Percentiles rank a stretch among this genome's conserved stretches.
phyloP scores from a whole-genome alignment of 2,888 invertebrate species.

The Sesia bembeciformis region DNA sequence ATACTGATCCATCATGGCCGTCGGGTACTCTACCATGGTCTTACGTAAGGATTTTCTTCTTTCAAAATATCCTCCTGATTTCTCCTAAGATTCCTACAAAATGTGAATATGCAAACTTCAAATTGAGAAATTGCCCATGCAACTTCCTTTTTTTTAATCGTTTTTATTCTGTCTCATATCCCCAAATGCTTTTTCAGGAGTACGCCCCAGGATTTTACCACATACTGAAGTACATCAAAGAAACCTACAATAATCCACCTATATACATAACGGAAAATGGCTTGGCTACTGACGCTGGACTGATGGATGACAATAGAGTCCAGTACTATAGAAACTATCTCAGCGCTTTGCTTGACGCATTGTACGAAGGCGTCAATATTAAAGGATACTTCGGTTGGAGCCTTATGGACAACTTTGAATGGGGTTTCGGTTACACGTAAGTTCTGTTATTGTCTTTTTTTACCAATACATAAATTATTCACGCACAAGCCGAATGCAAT shows the following conservation, averaged over 20 bases:
- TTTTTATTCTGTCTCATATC: neutral
- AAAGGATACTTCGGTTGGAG: slow-evolving; percentile 71
- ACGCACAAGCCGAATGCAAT: no score
- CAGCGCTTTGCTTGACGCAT: slow-evolving; percentile 34
- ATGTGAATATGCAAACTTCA: slow-evolving; percentile 1
- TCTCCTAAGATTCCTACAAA: neutral
- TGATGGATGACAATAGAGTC: slow-evolving; percentile 41
- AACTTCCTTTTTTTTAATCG: neutral
- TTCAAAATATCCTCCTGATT: neutral
- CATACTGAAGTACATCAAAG: slow-evolving; percentile 13
- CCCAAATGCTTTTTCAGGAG: slow-evolving; percentile 8
- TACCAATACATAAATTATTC: neutral
- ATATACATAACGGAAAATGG: slow-evolving; percentile 68
- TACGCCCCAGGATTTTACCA: slow-evolving; percentile 15
- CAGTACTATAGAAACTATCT: slow-evolving; percentile 37
- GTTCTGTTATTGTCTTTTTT: slow-evolving; percentile 9
- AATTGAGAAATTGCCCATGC: neutral
- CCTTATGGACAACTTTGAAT: slow-evolving; percentile 76
- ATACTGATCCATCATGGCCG: slow-evolving; percentile 19
- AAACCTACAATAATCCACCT: slow-evolving; percentile 15
- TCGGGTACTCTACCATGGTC: slow-evolving; percentile 9
- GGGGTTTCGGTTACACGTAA: slow-evolving; percentile 66
- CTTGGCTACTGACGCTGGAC: slow-evolving; percentile 36
- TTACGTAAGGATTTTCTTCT: slow-evolving; percentile 8
- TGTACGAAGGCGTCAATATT: slow-evolving; percentile 42